These are phyloP conservation scores for Oncopodura yosiiana DNA, from an alignment of 1,140 invertebrate genomes.

Conservation along the genomic window DNA sequence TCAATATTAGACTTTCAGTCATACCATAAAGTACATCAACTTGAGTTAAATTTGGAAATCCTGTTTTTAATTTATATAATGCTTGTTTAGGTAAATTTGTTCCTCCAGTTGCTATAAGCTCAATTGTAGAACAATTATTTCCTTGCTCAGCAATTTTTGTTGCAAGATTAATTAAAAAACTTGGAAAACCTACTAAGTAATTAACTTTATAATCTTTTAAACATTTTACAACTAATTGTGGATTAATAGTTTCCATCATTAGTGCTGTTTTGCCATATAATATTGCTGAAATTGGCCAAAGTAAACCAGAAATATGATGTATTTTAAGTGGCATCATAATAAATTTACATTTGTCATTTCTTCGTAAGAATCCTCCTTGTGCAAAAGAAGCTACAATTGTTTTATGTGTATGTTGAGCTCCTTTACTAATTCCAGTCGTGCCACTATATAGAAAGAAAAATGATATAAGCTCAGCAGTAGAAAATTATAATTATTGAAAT, in stretches of 20 bases:
- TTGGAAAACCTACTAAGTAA: too few species aligned
- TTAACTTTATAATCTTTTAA: too few species aligned
- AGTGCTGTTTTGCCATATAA: too few species aligned
- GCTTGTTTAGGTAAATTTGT: not conserved
- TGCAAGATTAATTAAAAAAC: too few species aligned
- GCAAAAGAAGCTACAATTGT: too few species aligned
- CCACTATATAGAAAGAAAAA: not conserved
- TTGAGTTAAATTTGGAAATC: not conserved
- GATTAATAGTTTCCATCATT: too few species aligned
- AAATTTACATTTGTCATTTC: too few species aligned
- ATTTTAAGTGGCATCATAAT: too few species aligned
- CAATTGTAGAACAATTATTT: not conserved
- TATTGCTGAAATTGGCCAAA: too few species aligned
- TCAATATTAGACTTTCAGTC: not conserved
- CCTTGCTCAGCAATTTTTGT: not conserved
- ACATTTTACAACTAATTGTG: too few species aligned
- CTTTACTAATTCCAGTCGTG: not conserved
- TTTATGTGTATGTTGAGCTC: not conserved
- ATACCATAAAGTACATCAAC: constrained; percentile 1
- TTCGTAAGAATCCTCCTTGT: too few species aligned
- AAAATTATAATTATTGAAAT: not conserved
- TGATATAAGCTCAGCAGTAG: not conserved
- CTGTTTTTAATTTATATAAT: not conserved
- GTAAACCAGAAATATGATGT: too few species aligned
- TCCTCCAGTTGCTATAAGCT: not conserved